A percentile compares a stretch with the other conserved stretches of the same genome.
These are phyloP conservation scores for Rhopalosiphum padi DNA, from an alignment of 1,140 invertebrate species.

Conservation along the genomic window DNA sequence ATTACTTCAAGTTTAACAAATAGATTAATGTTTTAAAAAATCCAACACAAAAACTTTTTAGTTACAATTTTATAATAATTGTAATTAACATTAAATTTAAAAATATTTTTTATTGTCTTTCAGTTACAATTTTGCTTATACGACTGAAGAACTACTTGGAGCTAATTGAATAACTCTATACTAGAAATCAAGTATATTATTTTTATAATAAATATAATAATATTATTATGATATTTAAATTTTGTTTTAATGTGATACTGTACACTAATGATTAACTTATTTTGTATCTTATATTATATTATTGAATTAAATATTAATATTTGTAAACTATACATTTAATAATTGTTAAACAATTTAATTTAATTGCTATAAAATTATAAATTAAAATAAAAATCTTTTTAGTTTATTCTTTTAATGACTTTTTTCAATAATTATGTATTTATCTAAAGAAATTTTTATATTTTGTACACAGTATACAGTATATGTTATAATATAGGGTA, in stretches of 20 bases:
- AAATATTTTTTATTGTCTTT: constrained; percentile 4
- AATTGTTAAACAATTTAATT: background rate
- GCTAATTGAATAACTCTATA: background rate
- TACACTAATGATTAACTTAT: background rate
- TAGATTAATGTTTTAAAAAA: too few relatives aligned
- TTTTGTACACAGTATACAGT: too few relatives aligned
- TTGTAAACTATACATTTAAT: background rate
- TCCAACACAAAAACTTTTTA: too few relatives aligned
- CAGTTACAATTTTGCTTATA: constrained; percentile 49
- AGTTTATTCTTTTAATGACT: background rate
- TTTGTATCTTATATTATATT: background rate
- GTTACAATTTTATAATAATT: background rate
- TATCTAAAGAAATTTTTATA: background rate
- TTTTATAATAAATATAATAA: background rate
- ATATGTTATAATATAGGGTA: too few relatives aligned
- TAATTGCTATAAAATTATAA: background rate
- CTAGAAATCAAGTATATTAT: background rate
- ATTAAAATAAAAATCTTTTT: background rate
- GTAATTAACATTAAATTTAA: background rate
- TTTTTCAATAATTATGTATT: background rate
- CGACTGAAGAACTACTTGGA: constrained; percentile 42
- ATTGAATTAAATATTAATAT: background rate
- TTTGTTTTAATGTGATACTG: background rate
- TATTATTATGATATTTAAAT: background rate
- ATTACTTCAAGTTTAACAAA: too few relatives aligned